Evolutionary conservation across 2,888 invertebrate species (phyloP), one percentile per base, ranked within the genome.

Genomic region (Galerucella calmariensis): DNA sequence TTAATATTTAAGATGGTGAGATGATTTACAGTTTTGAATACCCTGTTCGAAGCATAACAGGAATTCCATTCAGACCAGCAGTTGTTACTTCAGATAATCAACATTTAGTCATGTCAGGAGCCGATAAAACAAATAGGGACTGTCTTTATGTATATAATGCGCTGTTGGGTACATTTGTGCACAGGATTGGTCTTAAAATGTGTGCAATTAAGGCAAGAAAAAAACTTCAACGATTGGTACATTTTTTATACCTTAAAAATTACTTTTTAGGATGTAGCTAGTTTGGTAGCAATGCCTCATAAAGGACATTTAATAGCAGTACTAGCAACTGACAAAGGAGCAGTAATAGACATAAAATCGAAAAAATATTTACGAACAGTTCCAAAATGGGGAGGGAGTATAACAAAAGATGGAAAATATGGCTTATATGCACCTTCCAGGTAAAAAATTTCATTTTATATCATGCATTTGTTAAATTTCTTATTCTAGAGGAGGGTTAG

Each of bases 341-440:
- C 94, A 77, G 93, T 98, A 58, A 89, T 97, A 81, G 98, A 98
- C 83, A 94, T 98, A 76, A 94, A 94, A 84, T 94, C 92, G 20
- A 97, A 97, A 83, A 94, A 95, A 82, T 93, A 96, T 77, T 89
- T 97, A n/a, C 91, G 97, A 69, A 93, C 95, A 0, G 93, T 98
- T 14, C 93, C 94, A 0, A 94, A 96, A 82, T 98, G 98, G 98
- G 96, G 96, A 79, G 98, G 98, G 0, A 93, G 92, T 69, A 93
- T 95, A 80, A 96, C 96, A 0, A 91, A 91, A 78, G 96, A 97
- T 84, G 96, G 96, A 2, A 96, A 96, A 86, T 93, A 92, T 79
- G 99, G 98, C 0, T 89, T 99, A 0, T 97, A 95, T 85, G 98
- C 99, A 0, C 98, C 99, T 0, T 90, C 94, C 56, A 90, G 91